Conservation (phyloP, 1,140 invertebrate species). For the Brachionus angularis region DNA sequence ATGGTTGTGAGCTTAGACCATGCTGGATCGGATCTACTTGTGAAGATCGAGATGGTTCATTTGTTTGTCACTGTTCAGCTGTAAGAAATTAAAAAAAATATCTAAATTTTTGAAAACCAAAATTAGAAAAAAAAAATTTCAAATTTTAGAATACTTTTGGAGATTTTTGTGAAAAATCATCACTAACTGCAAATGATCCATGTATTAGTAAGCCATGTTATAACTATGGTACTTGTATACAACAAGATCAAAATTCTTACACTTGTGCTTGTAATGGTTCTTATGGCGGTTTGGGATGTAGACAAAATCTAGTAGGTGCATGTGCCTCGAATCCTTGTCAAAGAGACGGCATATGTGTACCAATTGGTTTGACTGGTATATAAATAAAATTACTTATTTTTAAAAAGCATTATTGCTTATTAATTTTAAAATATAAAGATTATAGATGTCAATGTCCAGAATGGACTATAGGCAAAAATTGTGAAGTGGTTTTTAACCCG, state of each 20-base stretch:
- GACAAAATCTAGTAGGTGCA: conserved; percentile 35
- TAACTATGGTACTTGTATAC: conserved; percentile 39
- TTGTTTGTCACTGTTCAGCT: conserved; percentile 42
- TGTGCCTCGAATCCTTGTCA: conserved; percentile 46
- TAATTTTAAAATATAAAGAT: conserved; percentile 4
- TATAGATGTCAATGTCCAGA: conserved; percentile 43
- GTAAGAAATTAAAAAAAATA: not conserved
- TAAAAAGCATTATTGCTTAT: not conserved
- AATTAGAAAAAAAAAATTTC: no score
- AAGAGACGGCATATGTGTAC: conserved; percentile 45
- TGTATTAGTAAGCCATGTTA: conserved; percentile 41
- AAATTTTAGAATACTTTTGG: conserved; percentile 43
- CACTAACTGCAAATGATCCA: conserved; percentile 19
- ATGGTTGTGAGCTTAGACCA: conserved; percentile 33
- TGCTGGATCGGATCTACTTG: conserved; percentile 39
- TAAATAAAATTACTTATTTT: not conserved
- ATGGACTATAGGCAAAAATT: conserved; percentile 43
- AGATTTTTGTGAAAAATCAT: conserved; percentile 36
- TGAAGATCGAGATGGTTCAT: conserved; percentile 38
- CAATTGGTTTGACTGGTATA: conserved; percentile 46
- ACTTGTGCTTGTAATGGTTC: conserved; percentile 43
- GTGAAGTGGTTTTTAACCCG: conserved; percentile 39
- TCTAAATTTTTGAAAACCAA: no score
- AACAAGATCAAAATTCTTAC: conserved; percentile 26
- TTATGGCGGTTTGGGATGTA: conserved; percentile 31